These are phyloP conservation scores for Oenanthe oenanthe DNA, from an alignment of 2,113 vertebrate genomes.

Conservation along the genomic window DNA sequence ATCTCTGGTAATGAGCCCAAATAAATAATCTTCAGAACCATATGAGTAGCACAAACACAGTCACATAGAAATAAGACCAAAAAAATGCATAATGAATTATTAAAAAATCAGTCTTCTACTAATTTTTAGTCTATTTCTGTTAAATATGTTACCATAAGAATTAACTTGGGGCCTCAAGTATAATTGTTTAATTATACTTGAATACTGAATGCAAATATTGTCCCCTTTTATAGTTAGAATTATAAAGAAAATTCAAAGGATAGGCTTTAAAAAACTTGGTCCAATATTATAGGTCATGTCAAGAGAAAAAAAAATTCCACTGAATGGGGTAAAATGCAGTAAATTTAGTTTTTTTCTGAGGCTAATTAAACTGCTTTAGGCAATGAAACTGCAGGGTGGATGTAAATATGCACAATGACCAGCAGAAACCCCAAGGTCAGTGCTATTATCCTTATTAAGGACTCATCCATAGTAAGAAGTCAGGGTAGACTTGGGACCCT, in stretches of 20 bases:
- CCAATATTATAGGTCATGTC: not conserved
- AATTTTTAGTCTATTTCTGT: not conserved
- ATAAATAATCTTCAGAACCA: not conserved
- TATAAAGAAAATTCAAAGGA: not conserved
- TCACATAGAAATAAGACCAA: not conserved
- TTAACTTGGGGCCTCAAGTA: not conserved
- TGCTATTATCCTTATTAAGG: not conserved
- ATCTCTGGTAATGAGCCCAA: not conserved
- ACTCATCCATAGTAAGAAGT: not conserved
- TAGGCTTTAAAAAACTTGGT: not conserved
- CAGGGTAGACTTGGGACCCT: not conserved
- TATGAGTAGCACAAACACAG: not conserved
- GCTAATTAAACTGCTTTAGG: not conserved
- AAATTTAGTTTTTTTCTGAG: not conserved
- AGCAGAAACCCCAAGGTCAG: not conserved
- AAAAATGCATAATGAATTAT: not conserved
- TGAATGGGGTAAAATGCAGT: not conserved
- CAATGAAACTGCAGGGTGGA: not conserved
- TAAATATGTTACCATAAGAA: rapidly evolving
- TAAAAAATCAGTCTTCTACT: not conserved
- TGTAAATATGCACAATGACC: not conserved
- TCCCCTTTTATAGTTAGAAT: not conserved
- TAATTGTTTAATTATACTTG: not conserved
- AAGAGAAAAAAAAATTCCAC: not conserved
- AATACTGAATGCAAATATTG: not conserved